Conservation (phyloP, 2,797 vertebrate species). For the Lepidocolaptes lacrymiger region DNA sequence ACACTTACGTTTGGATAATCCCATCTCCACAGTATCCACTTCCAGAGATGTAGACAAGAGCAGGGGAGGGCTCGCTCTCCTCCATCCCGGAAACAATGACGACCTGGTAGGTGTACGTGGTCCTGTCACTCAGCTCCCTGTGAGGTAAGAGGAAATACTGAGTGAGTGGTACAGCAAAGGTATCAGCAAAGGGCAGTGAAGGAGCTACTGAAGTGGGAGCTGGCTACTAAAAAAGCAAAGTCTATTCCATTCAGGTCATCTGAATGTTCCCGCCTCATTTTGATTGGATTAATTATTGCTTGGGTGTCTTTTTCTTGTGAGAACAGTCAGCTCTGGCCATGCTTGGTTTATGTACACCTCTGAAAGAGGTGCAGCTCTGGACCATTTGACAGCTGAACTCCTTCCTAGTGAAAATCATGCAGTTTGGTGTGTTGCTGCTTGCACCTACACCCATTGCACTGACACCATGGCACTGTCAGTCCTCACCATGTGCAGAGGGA, state of each 20-base stretch:
- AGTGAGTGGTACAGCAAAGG: background rate
- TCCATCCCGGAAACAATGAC: constrained; percentile 82
- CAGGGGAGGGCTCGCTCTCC: constrained; percentile 90
- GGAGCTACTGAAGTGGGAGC: background rate
- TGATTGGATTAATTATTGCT: background rate
- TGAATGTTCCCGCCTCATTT: background rate
- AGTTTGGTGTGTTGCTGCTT: background rate
- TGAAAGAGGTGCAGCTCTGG: background rate
- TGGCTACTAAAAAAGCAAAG: background rate
- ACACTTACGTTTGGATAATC: constrained; percentile 89
- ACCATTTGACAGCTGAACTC: background rate
- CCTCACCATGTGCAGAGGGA: accelerated
- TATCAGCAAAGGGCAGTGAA: background rate
- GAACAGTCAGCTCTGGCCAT: background rate
- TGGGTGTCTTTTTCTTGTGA: background rate
- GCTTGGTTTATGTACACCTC: background rate
- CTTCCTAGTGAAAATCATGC: background rate
- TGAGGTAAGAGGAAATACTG: constrained; percentile 7
- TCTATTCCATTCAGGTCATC: background rate
- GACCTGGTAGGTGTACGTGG: constrained; percentile 87
- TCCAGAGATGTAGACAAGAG: constrained; percentile 84
- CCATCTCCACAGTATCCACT: constrained; percentile 95
- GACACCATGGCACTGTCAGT: accelerated
- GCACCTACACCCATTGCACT: accelerated
- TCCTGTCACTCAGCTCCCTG: constrained; percentile 84